Evolutionary conservation across 2,113 vertebrate genomes (phyloP).

Genomic region (Aythya baeri): DNA sequence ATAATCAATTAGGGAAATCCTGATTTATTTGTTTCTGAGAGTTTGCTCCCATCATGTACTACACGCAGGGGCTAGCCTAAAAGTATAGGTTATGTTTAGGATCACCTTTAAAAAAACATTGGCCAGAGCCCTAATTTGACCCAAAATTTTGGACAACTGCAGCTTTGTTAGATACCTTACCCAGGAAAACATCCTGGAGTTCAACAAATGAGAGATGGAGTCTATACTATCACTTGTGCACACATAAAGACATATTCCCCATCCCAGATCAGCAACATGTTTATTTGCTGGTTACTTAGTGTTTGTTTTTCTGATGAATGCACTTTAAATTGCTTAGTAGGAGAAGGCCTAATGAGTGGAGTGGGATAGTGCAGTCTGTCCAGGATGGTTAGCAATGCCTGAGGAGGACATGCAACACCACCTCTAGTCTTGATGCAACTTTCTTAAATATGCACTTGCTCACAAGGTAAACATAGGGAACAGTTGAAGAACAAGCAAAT

Average conservation of each 20-base stretch:
- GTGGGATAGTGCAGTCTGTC: neutral
- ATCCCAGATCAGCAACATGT: neutral
- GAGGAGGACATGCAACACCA: accelerated
- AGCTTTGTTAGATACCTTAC: neutral
- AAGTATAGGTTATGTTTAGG: accelerated
- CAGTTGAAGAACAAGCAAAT: too few species aligned
- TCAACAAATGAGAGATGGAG: neutral
- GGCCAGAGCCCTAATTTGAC: neutral
- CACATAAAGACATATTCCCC: neutral
- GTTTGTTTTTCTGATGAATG: too few species aligned
- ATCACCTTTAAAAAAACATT: neutral
- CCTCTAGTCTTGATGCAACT: neutral
- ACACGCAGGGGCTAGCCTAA: neutral
- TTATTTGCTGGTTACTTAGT: neutral
- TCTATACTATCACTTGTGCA: neutral
- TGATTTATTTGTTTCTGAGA: neutral
- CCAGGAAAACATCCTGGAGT: neutral
- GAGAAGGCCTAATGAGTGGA: neutral
- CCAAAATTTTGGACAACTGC: neutral
- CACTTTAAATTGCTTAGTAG: too few species aligned
- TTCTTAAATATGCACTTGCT: neutral
- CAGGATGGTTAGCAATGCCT: neutral
- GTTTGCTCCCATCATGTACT: neutral
- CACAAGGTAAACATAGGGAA: neutral
- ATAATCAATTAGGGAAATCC: neutral